Evolutionary conservation across 2,797 vertebrate species (phyloP).

Genomic region (Enteromius argenteus): DNA sequence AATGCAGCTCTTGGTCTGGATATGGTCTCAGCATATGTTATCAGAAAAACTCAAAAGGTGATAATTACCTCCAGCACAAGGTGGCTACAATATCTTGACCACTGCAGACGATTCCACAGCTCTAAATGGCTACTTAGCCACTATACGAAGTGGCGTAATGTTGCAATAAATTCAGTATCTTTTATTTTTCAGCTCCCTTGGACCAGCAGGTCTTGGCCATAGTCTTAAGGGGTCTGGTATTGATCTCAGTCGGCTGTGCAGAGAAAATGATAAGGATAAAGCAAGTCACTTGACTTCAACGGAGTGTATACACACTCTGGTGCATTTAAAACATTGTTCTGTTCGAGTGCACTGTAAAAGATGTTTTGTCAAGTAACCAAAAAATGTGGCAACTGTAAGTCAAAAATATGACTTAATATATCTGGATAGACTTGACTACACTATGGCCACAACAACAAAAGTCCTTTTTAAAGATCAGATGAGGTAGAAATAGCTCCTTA

Average conservation of each 20-base stretch:
- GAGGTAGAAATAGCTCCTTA: neutral
- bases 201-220: slow-evolving; percentile 4
- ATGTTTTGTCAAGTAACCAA: neutral
- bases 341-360: neutral
- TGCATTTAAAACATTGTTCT: slow-evolving; percentile 22
- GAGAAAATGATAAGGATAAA: slow-evolving; percentile 14
- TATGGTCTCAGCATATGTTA: neutral
- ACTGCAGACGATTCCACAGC: neutral
- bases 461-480: neutral
- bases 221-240: neutral
- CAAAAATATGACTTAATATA: neutral
- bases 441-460: neutral
- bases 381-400: neutral
- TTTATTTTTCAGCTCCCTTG: neutral
- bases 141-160: neutral
- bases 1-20: neutral
- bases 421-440: neutral
- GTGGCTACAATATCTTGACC: neutral
- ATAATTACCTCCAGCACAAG: neutral
- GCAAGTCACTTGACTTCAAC: slow-evolving; percentile 2
- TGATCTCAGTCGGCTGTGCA: neutral
- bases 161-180: neutral
- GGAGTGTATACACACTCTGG: neutral
- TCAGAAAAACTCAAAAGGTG: slow-evolving; percentile 1
- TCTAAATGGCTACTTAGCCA: slow-evolving; percentile 14